phyloP scores from a whole-genome alignment of 2,797 vertebrate species.

The Sebastes goodei region DNA sequence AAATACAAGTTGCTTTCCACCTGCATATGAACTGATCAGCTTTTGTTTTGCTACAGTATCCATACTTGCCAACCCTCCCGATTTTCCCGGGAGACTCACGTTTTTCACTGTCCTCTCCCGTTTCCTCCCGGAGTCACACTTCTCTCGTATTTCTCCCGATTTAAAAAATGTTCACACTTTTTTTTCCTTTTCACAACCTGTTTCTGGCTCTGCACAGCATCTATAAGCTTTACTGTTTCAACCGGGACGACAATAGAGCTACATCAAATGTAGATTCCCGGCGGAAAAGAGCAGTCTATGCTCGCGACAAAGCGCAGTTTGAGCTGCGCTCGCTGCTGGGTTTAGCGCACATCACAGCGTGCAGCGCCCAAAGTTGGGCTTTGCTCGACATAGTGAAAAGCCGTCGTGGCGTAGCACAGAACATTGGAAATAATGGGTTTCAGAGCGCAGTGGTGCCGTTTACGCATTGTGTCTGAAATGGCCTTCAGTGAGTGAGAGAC shows the following conservation, averaged over 20 bases:
- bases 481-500: no score
- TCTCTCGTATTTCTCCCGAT: background rate
- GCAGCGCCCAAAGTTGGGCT: no score
- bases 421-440: no score
- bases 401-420: no score
- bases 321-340: no score
- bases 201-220: background rate
- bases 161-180: background rate
- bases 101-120: background rate
- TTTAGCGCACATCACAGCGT: no score
- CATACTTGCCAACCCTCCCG: no score
- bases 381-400: no score
- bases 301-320: no score
- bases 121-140: background rate
- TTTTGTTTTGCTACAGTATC: background rate
- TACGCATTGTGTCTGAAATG: no score
- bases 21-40: background rate
- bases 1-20: constrained; percentile 10
- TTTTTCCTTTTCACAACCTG: background rate
- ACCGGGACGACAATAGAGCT: background rate
- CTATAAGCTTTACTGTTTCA: background rate
- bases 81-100: no score
- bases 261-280: background rate
- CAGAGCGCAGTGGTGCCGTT: no score
- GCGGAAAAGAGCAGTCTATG: background rate